Percentiles rank a stretch among this genome's conserved stretches.
These are phyloP conservation scores for Hanleya hanleyi DNA, from an alignment of 2,888 invertebrate genomes.

Conservation along the genomic window DNA sequence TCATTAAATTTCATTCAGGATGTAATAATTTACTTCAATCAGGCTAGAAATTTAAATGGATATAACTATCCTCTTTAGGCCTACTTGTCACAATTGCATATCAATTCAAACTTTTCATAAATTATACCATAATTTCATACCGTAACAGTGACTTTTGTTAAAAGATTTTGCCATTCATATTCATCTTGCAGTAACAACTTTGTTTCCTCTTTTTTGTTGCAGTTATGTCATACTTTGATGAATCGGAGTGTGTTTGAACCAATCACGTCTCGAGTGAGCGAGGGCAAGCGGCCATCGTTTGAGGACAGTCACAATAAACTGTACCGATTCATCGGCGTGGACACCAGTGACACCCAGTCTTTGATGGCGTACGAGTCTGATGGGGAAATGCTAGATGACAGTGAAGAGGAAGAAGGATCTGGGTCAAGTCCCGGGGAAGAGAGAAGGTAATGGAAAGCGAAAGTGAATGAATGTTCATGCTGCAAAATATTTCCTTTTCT, in stretches of 20 bases:
- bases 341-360: neutral
- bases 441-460: neutral
- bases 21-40: too few species aligned
- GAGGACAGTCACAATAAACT: conserved; percentile 67
- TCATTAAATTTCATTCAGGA: too few species aligned
- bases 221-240: conserved; percentile 69
- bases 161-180: too few species aligned
- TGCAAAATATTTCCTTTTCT: too few species aligned
- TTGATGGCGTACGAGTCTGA: conserved; percentile 23
- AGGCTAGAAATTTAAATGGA: too few species aligned
- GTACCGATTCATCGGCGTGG: conserved; percentile 55
- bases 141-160: too few species aligned
- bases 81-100: too few species aligned
- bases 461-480: too few species aligned
- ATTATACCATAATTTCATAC: too few species aligned
- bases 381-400: conserved; percentile 19
- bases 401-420: conserved; percentile 19
- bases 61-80: too few species aligned
- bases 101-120: too few species aligned
- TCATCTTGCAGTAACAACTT: too few species aligned
- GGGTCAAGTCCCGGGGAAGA: neutral
- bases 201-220: conserved; percentile 16
- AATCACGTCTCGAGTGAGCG: conserved; percentile 46
- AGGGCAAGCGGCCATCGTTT: conserved; percentile 52
- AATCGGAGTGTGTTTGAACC: conserved; percentile 66